A percentile compares a stretch with the other conserved stretches of the same genome.
Evolutionary conservation across 2,113 vertebrate genomes (phyloP).

Genomic region (Danio rerio): DNA sequence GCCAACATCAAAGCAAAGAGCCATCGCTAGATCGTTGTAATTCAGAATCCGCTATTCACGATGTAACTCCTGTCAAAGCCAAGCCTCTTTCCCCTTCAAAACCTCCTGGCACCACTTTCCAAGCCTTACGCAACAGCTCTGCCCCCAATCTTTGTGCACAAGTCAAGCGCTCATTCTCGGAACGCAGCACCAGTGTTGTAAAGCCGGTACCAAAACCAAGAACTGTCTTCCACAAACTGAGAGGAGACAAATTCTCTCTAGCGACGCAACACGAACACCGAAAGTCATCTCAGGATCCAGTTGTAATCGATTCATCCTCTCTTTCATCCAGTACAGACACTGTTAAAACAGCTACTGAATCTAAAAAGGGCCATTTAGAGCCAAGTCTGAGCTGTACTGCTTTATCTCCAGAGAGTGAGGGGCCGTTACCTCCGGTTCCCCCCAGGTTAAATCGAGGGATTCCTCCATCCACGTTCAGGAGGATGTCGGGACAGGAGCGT

Average conservation of each 20-base stretch:
- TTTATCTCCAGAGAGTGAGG: conserved; percentile 58
- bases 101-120: conserved; percentile 37
- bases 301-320: conserved; percentile 69
- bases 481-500: conserved; percentile 26
- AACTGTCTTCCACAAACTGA: conserved; percentile 84
- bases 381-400: conserved; percentile 46
- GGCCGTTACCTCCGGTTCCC: conserved; percentile 66
- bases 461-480: conserved; percentile 39
- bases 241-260: conserved; percentile 59
- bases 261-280: conserved; percentile 29
- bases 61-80: conserved; percentile 12
- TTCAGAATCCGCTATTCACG: conserved; percentile 62
- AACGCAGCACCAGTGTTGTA: neutral
- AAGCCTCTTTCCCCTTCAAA: neutral
- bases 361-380: conserved; percentile 41
- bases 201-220: conserved; percentile 93
- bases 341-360: conserved; percentile 14
- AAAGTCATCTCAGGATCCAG: conserved; percentile 67
- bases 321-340: conserved; percentile 59
- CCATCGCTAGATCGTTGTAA: conserved; percentile 64
- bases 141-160: conserved; percentile 63
- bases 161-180: conserved; percentile 51
- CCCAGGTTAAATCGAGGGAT: conserved; percentile 66
- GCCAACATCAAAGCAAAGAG: conserved; percentile 47
- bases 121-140: conserved; percentile 63